phyloP scores from a whole-genome alignment of 2,797 vertebrate species.

The Sorex maritimensis region DNA sequence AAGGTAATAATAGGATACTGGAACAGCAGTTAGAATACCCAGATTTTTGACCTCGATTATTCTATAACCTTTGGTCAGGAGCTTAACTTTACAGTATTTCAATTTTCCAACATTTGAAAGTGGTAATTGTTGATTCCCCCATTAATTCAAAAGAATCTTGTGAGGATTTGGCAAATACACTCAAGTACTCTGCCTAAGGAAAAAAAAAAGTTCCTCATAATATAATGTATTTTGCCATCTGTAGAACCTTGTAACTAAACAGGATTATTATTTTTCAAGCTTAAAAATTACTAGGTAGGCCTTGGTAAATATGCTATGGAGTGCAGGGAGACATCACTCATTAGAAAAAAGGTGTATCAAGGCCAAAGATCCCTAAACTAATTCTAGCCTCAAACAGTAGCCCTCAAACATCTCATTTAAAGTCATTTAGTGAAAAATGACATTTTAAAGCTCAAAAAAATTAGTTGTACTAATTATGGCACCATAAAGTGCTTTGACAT shows the following conservation, averaged over 20 bases:
- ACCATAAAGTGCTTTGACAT: conserved; percentile 78
- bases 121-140: conserved; percentile 46
- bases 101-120: conserved; percentile 51
- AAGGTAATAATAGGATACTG: conserved; percentile 29
- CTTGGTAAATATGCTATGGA: conserved; percentile 32
- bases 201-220: conserved; percentile 35
- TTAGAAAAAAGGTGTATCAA: conserved; percentile 59
- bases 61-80: conserved; percentile 32
- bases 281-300: conserved; percentile 56
- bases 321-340: conserved; percentile 12
- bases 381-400: conserved; percentile 69
- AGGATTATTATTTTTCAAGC: conserved; percentile 62
- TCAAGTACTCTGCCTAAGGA: conserved; percentile 47
- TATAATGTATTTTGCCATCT: conserved; percentile 60
- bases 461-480: conserved; percentile 70
- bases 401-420: conserved; percentile 57
- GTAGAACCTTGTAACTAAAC: conserved; percentile 20
- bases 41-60: conserved; percentile 28
- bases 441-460: conserved; percentile 71
- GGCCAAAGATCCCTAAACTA: conserved; percentile 58
- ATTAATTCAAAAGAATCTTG: conserved; percentile 54
- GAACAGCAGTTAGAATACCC: conserved; percentile 35
- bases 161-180: conserved; percentile 43
- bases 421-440: conserved; percentile 71
- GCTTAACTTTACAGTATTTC: conserved; percentile 21